Conservation (phyloP, 2,888 invertebrate species). For the Dysmachus trigonus region DNA sequence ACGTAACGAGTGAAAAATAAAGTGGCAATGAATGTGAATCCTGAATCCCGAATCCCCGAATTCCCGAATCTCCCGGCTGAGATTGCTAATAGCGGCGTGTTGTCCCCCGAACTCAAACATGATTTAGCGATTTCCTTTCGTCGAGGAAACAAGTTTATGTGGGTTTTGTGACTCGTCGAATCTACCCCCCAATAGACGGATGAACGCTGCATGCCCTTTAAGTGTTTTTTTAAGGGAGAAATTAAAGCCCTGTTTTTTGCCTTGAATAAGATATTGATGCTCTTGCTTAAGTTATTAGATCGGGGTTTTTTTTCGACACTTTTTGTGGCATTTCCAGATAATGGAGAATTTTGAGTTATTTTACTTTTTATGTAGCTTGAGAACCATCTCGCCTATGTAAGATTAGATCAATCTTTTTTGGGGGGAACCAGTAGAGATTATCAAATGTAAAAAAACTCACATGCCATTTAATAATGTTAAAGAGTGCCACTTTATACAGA, state of each 20-base stretch:
- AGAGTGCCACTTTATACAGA: too few relatives aligned
- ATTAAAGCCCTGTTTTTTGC: not conserved
- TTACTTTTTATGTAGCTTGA: not conserved
- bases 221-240: not conserved
- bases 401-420: too few relatives aligned
- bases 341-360: not conserved
- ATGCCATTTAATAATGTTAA: too few relatives aligned
- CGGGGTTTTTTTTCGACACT: not conserved
- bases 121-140: constrained; percentile 24
- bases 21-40: constrained; percentile 29
- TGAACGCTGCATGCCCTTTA: not conserved
- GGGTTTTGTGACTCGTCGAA: not conserved
- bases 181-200: not conserved
- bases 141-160: not conserved
- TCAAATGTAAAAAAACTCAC: too few relatives aligned
- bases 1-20: constrained; percentile 28
- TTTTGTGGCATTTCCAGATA: not conserved
- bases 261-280: not conserved
- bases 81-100: not conserved
- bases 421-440: too few relatives aligned
- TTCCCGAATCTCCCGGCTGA: not conserved
- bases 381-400: too few relatives aligned
- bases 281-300: not conserved
- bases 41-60: too few relatives aligned
- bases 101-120: not conserved